Evolutionary conservation across 1,140 invertebrate genomes (phyloP).

Genomic region (Chrysoperla carnea): DNA sequence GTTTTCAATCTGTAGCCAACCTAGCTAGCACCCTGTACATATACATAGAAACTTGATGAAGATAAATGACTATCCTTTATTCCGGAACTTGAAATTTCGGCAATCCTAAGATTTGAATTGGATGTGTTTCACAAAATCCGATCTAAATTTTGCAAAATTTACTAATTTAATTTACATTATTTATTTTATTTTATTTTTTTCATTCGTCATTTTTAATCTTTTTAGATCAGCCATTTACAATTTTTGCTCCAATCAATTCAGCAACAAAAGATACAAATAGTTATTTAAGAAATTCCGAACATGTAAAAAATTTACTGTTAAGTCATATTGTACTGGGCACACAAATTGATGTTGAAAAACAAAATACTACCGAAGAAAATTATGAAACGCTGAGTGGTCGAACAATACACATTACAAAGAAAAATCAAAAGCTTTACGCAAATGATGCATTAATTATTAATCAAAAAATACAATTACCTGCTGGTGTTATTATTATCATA

Average conservation of each 20-base stretch:
- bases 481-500: constrained; percentile 26
- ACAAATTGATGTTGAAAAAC: constrained; percentile 18
- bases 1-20: too few species aligned
- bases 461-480: constrained; percentile 20
- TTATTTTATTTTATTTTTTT: too few species aligned
- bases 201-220: constrained; percentile 11
- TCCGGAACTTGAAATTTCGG: too few species aligned
- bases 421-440: constrained; percentile 20
- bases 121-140: too few species aligned
- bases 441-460: constrained; percentile 28
- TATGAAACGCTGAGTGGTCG: constrained; percentile 30
- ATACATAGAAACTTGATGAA: too few species aligned
- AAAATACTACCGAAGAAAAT: constrained; percentile 22
- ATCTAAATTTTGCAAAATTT: too few species aligned
- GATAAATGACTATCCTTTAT: too few species aligned
- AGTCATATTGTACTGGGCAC: constrained; percentile 33
- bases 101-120: too few species aligned
- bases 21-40: too few species aligned
- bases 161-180: too few species aligned
- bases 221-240: constrained; percentile 35
- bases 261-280: constrained; percentile 22
- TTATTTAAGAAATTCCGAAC: constrained; percentile 20
- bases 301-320: constrained; percentile 31
- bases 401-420: constrained; percentile 26
- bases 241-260: constrained; percentile 34